Evolutionary conservation across 2,113 vertebrate genomes (phyloP), one percentile per base, ranked within the genome.

Genomic region (Gallinago media): DNA sequence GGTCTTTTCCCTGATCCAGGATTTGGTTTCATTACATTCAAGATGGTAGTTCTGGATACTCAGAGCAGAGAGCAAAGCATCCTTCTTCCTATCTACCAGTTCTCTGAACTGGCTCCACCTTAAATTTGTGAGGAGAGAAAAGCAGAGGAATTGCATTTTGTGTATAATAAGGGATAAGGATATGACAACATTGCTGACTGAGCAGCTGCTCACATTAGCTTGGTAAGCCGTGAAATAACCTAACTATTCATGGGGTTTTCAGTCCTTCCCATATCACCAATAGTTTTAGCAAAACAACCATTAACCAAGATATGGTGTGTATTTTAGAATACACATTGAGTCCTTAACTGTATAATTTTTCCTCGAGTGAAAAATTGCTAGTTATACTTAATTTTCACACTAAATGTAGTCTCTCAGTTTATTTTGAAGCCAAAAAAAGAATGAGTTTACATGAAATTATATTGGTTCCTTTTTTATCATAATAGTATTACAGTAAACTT

Each of bases 21-120:
- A 99, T 95, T 99, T 99, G 96, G 99, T 99, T 98, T 99, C 99
- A 15, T 99, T 99, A 88, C 99, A 99, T 95, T 99, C 99, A 12
- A 99, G 99, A 95, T 99, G 99, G 97, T 99, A 99, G 98, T 99
- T 99, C 98, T 99, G 99, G 87, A 99, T 99, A 55, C 99, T 99
- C 92, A 99, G 98, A 52, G 99, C 99, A 0, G 99, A 99, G 92
- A 98, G 98, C 32, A 99, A 98, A 18, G 98, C 97, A 63, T 99
- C 99, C 95, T 99, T 99, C 98, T 99, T 99, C 97, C 98, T 98
- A 89, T 99, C 99, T 63, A 99, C 99, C 79, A 99, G 98, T 78
- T 99, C 99, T 88, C 99, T 98, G 98, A 99, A 99, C 97, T 99
- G 99, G 85, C 99, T 99, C 99, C 99, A 99, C 91, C 99, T 99